phyloP scores from a whole-genome alignment of 2,797 vertebrate genomes.

The Zenarchopterus dispar region DNA sequence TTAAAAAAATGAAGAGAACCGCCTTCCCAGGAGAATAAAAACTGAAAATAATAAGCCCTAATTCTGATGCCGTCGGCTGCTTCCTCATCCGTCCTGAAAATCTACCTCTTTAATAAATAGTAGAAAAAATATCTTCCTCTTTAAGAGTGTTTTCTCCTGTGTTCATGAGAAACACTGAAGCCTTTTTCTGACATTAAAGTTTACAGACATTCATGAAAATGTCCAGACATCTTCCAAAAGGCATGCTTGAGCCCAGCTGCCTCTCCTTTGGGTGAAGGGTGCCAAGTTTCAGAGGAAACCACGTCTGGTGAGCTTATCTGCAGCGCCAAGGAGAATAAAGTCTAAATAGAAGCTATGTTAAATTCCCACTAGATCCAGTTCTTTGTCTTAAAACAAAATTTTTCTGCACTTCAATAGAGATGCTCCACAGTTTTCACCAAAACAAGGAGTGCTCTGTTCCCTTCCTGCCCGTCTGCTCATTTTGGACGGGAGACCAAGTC shows the following conservation, averaged over 20 bases:
- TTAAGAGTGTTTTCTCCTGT: conserved; percentile 52
- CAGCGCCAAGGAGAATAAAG: conserved; percentile 14
- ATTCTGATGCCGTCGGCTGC: conserved; percentile 30
- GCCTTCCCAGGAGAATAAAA: conserved; percentile 2
- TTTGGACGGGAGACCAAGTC: conserved; percentile 16
- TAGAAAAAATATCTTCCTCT: conserved; percentile 95
- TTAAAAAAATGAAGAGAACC: conserved; percentile 14
- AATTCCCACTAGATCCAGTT: conserved; percentile 21
- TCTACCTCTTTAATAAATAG: conserved; percentile 96
- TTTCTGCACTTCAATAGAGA: conserved; percentile 20
- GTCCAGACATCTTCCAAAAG: conserved; percentile 19
- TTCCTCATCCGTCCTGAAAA: conserved; percentile 51
- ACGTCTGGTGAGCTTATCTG: conserved; percentile 19
- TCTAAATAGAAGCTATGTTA: conserved; percentile 8
- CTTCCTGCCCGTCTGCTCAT: conserved; percentile 21
- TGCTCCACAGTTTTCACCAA: conserved; percentile 21
- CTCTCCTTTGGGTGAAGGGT: conserved; percentile 17
- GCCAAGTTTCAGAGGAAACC: conserved; percentile 14
- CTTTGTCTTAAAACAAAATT: conserved; percentile 11
- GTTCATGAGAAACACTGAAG: conserved; percentile 82
- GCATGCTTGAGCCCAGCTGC: conserved; percentile 10
- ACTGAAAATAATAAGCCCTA: conserved; percentile 28
- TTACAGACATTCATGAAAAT: conserved; percentile 50
- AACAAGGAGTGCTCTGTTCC: conserved; percentile 13
- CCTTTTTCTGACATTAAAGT: conserved; percentile 61